Evolutionary conservation across 2,888 invertebrate species (phyloP).

Genomic region (Eupithecia subumbrata): DNA sequence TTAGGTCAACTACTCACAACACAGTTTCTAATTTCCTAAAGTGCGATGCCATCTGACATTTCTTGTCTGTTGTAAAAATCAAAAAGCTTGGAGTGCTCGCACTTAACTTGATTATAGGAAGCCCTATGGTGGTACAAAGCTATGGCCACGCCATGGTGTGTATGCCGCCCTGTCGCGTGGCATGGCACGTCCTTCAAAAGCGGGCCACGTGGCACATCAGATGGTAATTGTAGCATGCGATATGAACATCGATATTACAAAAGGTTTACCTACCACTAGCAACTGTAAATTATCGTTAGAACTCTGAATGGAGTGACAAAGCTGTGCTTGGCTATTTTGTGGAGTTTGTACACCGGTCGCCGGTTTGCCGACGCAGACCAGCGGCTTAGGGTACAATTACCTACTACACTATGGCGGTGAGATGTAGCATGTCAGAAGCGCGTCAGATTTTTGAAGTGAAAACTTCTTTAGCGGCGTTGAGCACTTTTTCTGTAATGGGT

Average conservation of each 20-base stretch:
- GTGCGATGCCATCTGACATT: conserved; percentile 64
- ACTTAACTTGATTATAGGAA: conserved; percentile 84
- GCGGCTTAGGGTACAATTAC: conserved; percentile 1
- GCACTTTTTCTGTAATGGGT: no score
- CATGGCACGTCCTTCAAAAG: conserved; percentile 58
- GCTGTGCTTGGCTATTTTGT: neutral
- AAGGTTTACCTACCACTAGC: conserved; percentile 23
- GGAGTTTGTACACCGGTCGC: neutral
- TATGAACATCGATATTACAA: conserved; percentile 50
- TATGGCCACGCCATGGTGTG: conserved; percentile 49
- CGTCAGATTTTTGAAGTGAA: neutral
- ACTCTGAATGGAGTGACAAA: neutral
- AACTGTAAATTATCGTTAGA: neutral
- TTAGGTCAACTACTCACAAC: conserved; percentile 60
- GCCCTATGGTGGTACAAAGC: conserved; percentile 59
- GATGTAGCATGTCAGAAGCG: no score
- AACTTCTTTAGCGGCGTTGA: no score
- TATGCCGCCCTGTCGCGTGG: conserved; percentile 56
- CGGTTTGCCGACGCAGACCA: neutral
- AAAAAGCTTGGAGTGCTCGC: conserved; percentile 70
- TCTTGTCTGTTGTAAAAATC: conserved; percentile 70
- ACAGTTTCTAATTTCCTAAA: conserved; percentile 43
- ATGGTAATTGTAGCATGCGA: conserved; percentile 66
- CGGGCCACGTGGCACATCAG: conserved; percentile 60
- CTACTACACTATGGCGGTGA: neutral